Evolutionary conservation across 1,140 invertebrate genomes (phyloP).

Genomic region (Sesamia nonagrioides): DNA sequence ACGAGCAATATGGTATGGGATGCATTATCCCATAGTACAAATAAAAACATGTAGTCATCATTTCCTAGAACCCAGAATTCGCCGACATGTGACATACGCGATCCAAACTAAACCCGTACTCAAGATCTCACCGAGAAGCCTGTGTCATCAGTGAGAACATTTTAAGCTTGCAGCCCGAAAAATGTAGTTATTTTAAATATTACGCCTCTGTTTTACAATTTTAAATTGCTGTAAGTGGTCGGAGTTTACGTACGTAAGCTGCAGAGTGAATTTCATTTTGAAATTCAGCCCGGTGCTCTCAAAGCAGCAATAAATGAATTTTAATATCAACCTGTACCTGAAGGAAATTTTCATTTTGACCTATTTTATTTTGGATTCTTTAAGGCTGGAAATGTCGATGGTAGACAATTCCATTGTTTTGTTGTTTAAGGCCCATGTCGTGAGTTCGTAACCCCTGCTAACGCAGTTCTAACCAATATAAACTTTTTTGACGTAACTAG

Average conservation of each 20-base stretch:
- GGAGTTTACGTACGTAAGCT: conserved; percentile 13
- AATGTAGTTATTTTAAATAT: background rate
- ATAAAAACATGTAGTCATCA: too few species aligned
- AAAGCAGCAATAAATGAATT: conserved; percentile 43
- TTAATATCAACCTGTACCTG: conserved; percentile 36
- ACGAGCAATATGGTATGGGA: too few species aligned
- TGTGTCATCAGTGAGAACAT: background rate
- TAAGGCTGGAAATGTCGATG: background rate
- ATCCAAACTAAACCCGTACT: too few species aligned
- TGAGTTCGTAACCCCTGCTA: too few species aligned
- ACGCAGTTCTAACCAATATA: too few species aligned
- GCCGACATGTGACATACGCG: too few species aligned
- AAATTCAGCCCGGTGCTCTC: conserved; percentile 12
- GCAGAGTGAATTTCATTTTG: conserved; percentile 20
- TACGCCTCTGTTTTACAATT: conserved; percentile 32
- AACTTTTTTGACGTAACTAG: too few species aligned
- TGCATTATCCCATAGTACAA: too few species aligned
- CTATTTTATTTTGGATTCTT: conserved; percentile 17
- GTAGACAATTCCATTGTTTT: conserved; percentile 25
- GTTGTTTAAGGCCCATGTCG: background rate
- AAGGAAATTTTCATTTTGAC: conserved; percentile 31
- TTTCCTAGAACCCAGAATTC: too few species aligned
- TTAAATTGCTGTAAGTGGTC: conserved; percentile 27
- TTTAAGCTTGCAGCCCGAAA: background rate
- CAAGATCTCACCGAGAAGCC: too few species aligned